These are phyloP conservation scores for Paramormyrops kingsleyae DNA, from an alignment of 2,113 vertebrate genomes.

Conservation along the genomic window DNA sequence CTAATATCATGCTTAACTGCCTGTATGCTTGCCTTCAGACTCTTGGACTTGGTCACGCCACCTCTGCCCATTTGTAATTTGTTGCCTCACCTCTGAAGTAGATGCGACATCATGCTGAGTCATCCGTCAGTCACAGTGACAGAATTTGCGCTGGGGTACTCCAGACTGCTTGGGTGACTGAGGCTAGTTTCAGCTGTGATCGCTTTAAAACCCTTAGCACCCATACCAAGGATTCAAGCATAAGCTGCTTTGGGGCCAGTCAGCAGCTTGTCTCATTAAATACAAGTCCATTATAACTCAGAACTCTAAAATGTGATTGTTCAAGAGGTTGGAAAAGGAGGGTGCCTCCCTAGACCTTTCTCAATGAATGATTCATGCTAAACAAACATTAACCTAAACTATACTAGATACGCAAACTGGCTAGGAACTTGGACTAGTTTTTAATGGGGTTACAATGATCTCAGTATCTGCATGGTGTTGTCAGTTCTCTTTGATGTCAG, in stretches of 20 bases:
- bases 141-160: background rate
- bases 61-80: background rate
- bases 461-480: background rate
- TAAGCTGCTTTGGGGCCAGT: background rate
- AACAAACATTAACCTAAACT: background rate
- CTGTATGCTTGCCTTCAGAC: background rate
- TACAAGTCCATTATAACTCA: background rate
- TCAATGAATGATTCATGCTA: background rate
- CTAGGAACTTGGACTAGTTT: background rate
- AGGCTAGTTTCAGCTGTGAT: background rate
- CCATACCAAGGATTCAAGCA: background rate
- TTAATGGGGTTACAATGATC: background rate
- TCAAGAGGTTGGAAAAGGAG: background rate
- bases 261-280: background rate
- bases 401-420: background rate
- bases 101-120: background rate
- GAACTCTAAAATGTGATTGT: background rate
- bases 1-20: background rate
- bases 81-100: background rate
- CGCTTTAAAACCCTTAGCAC: background rate
- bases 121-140: background rate
- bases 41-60: background rate
- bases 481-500: background rate
- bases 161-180: background rate
- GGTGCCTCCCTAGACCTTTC: background rate